Base-by-base conservation (phyloP, 2,888 invertebrate genomes). In the Cephus spinipes region DNA sequence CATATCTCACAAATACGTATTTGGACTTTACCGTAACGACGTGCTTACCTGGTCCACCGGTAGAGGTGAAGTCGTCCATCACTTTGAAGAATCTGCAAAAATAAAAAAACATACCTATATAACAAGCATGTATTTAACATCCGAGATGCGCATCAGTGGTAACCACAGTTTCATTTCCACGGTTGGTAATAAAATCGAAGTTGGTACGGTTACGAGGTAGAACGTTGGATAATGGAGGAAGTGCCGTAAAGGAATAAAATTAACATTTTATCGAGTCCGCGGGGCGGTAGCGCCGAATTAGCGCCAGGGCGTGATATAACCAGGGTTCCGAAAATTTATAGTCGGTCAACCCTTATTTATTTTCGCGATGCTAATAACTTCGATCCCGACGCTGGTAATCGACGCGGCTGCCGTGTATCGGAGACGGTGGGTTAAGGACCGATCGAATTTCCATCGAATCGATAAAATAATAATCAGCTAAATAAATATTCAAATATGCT, bases 11-110 rank as follows among this genome's bases (percentile, higher is more conserved):
- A 0, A 55, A 55, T 55, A 23, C 23, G 55, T 55, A 55, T 55
- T 9, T 3, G 9, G 2, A 55, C 55, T 23, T 55, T 9, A 23
- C 55, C 9, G 23, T 23, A 55, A 55, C 9, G 55, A 55, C 2
- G 55, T 77, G 89, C 92, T 90, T 87, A 92, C 92, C 90, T 84
- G 86, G 84, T 78, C 86, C 84, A 32, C 87, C 84, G 36, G 83
- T 83, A 73, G 88, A 83, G 79, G 87, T 84, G 83, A 92, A 92
- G n/a, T 84, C 80, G 68, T 92, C 90, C 81, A 92, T 90, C 23
- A 87, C 87, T 80, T 86, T 84, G 83, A 89, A 91, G 86, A 93
- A 93, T 87, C 93, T 93, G 91, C 81, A 92, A 92, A 78, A 82
- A 83, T 81, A 83, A 80, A 83, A 79, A 77, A 84, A 77, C 33